Evolutionary conservation across 2,888 invertebrate species (phyloP).

Genomic region (Caenorhabditis becei): DNA sequence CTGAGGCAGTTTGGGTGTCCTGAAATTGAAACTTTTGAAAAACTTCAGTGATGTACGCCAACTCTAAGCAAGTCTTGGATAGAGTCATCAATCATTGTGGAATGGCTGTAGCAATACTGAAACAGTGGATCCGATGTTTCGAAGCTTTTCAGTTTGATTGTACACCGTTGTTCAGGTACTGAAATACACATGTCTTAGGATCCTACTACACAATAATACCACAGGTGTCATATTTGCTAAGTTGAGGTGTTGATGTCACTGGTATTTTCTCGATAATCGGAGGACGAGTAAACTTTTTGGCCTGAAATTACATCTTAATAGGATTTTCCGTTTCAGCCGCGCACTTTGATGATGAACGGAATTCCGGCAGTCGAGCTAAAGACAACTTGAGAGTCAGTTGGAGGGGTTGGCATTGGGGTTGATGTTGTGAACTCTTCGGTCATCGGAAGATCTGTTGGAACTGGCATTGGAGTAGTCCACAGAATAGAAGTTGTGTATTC

Average conservation of each 20-base stretch:
- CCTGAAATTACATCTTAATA: conserved; percentile 39
- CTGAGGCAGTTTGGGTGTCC: conserved; percentile 70
- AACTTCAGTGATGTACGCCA: neutral
- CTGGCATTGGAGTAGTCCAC: conserved; percentile 44
- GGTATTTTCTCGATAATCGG: conserved; percentile 59
- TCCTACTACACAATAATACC: conserved; percentile 22
- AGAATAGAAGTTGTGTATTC: conserved; percentile 54
- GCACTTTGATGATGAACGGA: conserved; percentile 58
- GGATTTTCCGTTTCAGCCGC: neutral
- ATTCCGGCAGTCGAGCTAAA: conserved; percentile 50
- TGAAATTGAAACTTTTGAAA: conserved; percentile 33
- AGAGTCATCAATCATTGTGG: conserved; percentile 69
- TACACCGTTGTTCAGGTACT: conserved; percentile 70
- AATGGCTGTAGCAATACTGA: conserved; percentile 75
- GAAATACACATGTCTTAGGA: too few relatives aligned
- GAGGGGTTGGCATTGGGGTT: conserved; percentile 12
- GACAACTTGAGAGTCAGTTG: conserved; percentile 27
- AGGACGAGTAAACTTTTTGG: conserved; percentile 58
- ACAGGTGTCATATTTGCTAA: conserved; percentile 61
- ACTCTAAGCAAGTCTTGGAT: conserved; percentile 70
- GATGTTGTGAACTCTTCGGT: conserved; percentile 33
- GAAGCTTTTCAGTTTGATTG: conserved; percentile 68
- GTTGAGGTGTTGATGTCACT: conserved; percentile 49
- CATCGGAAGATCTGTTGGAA: conserved; percentile 18
- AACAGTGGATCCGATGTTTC: conserved; percentile 71